Conservation (phyloP, 2,888 invertebrate species). For the Choristoneura rosaceana region DNA sequence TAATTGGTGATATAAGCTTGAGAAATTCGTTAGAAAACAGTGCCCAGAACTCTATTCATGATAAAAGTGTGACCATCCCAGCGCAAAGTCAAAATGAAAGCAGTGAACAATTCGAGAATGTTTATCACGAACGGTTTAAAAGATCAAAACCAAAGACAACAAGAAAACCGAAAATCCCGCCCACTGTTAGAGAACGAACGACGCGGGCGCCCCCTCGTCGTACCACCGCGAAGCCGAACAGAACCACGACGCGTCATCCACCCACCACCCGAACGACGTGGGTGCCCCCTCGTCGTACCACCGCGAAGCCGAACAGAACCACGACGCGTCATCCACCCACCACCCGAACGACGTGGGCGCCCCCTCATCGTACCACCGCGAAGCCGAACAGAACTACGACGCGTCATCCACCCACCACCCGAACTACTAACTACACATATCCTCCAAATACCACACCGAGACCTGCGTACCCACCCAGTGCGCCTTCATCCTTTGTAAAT, state of each 20-base stretch:
- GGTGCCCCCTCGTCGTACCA: neutral
- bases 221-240: neutral
- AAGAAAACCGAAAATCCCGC: neutral
- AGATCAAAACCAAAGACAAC: constrained; percentile 7
- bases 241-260: neutral
- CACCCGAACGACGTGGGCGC: neutral
- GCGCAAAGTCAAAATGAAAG: neutral
- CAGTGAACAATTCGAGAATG: neutral
- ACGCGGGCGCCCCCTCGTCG: neutral
- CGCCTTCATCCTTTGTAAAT: neutral
- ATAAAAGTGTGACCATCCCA: neutral
- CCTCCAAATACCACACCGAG: neutral
- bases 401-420: neutral
- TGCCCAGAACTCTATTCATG: neutral
- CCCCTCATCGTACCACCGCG: neutral
- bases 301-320: neutral
- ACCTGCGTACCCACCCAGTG: neutral
- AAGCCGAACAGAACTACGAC: neutral
- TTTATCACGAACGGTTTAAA: neutral
- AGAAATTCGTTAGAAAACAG: neutral
- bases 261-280: neutral
- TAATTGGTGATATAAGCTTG: neutral
- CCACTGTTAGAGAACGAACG: neutral
- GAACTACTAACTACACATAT: neutral
- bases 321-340: neutral